These are phyloP conservation scores for Eretmocerus hayati DNA, from an alignment of 2,888 invertebrate genomes.

Conservation along the genomic window DNA sequence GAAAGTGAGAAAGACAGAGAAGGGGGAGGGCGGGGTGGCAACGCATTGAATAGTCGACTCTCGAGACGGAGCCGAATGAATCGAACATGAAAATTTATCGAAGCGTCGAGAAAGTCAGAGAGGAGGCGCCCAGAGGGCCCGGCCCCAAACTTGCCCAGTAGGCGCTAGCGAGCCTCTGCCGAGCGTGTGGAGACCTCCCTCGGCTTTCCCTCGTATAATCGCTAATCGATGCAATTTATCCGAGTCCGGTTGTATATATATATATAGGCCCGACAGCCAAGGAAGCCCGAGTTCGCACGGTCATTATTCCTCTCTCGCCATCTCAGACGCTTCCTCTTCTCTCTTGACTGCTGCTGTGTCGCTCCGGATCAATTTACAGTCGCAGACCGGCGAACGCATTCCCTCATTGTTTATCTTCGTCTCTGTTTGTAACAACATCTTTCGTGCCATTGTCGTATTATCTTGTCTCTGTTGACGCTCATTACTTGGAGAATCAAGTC, in stretches of 20 bases:
- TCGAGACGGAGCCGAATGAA: neutral
- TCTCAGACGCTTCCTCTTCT: neutral
- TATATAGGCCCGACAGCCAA: neutral
- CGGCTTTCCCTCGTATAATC: constrained; percentile 21
- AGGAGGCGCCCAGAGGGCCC: neutral
- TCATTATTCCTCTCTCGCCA: neutral
- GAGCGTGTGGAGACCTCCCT: too few relatives aligned
- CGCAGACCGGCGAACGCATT: too few relatives aligned
- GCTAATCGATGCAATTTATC: constrained; percentile 33
- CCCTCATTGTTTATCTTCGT: too few relatives aligned
- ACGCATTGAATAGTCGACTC: too few relatives aligned
- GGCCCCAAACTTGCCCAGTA: too few relatives aligned
- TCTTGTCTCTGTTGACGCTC: too few relatives aligned
- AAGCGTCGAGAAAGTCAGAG: neutral
- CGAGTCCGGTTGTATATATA: constrained; percentile 16
- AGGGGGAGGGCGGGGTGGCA: constrained; percentile 7
- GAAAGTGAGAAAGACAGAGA: constrained; percentile 8
- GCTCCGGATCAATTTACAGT: too few relatives aligned
- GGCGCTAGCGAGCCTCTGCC: too few relatives aligned
- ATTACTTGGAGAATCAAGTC: too few relatives aligned
- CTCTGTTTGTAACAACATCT: too few relatives aligned
- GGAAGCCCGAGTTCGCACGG: constrained; percentile 15
- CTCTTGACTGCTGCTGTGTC: neutral
- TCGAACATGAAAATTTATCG: neutral
- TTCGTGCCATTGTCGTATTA: too few relatives aligned